Base-by-base conservation (phyloP, 2,113 vertebrate species). In the Scalopus aquaticus region DNA sequence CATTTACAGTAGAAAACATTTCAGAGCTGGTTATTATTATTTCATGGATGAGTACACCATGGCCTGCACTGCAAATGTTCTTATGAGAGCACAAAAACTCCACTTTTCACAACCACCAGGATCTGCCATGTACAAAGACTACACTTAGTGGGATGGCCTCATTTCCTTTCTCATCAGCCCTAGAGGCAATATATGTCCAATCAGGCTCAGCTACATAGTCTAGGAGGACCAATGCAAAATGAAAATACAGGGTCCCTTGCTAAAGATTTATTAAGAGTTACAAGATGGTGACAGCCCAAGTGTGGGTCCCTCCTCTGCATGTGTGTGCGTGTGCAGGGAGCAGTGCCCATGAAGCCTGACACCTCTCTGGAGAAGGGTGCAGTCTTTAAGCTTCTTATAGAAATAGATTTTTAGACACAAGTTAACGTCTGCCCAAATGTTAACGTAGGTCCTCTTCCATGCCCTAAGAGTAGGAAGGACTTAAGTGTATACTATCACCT, bases 1-100 rank as follows among this genome's bases (percentile, higher is more conserved):
- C 44, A 51, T 84, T 94, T 51, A 58, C 39, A 73, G 24, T 19
- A 62, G 90, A 91, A 94, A 82, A 51, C 46, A 74, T 54, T 93
- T 91, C 12, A 74, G 88, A 3, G 3, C 3, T 67, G 76, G 80
- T 4, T 67, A 88, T 84, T 67, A 88, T 84, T 83, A 91, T 58
- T 81, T 90, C 62, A 82, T 16, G 1, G n/a, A 5, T 9, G 49
- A 60, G 17, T 77, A 37, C 58, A 91, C 39, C 30, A 73, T 3
- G 39, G 24, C 49, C 17, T 90, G 28, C 15, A 58, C 8, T 3
- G 15, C 5, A 65, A 81, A 56, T 15, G 30, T 0, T 24, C 72
- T 95, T 24, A 77, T 0, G 0, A 42, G 42, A 8, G 46, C 91
- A 82, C 15, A 46, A 22, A 46, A 81, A 7, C 17, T 10, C 6